phyloP scores from a whole-genome alignment of 2,797 vertebrate genomes.

The Sebastes taczanowskii region DNA sequence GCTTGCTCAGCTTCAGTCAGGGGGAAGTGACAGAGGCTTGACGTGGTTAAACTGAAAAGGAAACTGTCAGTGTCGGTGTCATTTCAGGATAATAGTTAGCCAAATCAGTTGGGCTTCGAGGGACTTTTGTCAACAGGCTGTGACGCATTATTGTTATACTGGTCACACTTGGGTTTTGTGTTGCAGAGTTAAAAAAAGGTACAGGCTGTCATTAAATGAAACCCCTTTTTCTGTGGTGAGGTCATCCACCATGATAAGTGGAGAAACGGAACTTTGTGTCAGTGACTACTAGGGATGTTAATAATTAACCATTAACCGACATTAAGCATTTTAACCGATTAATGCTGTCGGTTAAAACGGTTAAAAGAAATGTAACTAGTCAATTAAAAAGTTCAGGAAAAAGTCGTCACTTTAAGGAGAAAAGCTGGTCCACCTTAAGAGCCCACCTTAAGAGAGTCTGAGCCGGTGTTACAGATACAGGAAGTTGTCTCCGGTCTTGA shows the following conservation, averaged over 20 bases:
- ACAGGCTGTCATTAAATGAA: neutral
- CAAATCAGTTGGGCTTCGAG: neutral
- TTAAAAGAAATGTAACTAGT: too few species aligned
- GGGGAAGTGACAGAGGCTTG: conserved; percentile 22
- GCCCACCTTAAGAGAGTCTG: too few species aligned
- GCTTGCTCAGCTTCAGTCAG: conserved; percentile 31
- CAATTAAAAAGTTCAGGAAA: too few species aligned
- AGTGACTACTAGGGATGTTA: too few species aligned
- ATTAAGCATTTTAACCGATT: too few species aligned
- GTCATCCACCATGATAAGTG: neutral
- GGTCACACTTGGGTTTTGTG: neutral
- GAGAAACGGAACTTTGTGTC: neutral
- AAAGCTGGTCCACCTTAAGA: too few species aligned
- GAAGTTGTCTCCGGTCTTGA: too few species aligned
- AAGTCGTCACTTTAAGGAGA: too few species aligned
- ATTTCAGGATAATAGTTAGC: neutral
- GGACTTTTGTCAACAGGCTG: neutral
- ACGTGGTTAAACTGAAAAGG: conserved; percentile 14
- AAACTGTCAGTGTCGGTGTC: conserved; percentile 12
- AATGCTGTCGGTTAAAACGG: too few species aligned
- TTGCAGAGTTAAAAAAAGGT: neutral
- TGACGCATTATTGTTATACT: neutral
- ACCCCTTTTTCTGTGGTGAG: neutral
- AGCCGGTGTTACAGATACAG: too few species aligned
- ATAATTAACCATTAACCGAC: too few species aligned